Conservation (phyloP, 2,888 invertebrate species). For the Nudaria mundana region DNA sequence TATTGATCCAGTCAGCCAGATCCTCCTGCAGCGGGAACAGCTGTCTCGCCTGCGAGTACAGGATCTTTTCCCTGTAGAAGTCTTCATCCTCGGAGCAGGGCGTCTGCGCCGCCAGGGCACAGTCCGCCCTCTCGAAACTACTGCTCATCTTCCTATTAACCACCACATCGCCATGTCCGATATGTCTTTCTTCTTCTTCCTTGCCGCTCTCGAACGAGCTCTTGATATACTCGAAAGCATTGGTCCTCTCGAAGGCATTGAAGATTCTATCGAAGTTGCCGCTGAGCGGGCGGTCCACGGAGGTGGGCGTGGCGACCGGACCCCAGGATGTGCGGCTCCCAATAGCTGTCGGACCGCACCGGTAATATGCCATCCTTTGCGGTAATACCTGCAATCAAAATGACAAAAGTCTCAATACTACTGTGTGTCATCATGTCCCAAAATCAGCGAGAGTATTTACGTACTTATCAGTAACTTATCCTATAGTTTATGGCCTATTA, state of each 20-base stretch:
- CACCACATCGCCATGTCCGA: constrained; percentile 66
- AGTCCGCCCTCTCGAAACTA: constrained; percentile 73
- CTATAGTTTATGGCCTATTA: no score
- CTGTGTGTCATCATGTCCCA: no score
- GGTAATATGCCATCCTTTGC: constrained; percentile 67
- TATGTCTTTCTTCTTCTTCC: constrained; percentile 51
- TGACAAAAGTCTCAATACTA: not conserved
- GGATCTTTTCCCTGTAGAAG: constrained; percentile 86
- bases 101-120: constrained; percentile 75
- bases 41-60: constrained; percentile 89
- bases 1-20: constrained; percentile 93
- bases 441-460: no score
- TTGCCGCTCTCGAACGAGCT: constrained; percentile 45
- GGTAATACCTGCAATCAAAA: constrained; percentile 42
- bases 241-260: constrained; percentile 75
- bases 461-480: no score
- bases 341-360: constrained; percentile 71
- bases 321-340: constrained; percentile 82
- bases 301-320: constrained; percentile 74
- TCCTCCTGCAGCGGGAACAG: constrained; percentile 92
- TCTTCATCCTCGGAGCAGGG: constrained; percentile 82
- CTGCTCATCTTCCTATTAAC: constrained; percentile 73
- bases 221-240: constrained; percentile 70
- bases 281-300: constrained; percentile 65
- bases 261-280: constrained; percentile 76